phyloP scores from a whole-genome alignment of 2,113 vertebrate genomes.

The Coreoperca whiteheadi region DNA sequence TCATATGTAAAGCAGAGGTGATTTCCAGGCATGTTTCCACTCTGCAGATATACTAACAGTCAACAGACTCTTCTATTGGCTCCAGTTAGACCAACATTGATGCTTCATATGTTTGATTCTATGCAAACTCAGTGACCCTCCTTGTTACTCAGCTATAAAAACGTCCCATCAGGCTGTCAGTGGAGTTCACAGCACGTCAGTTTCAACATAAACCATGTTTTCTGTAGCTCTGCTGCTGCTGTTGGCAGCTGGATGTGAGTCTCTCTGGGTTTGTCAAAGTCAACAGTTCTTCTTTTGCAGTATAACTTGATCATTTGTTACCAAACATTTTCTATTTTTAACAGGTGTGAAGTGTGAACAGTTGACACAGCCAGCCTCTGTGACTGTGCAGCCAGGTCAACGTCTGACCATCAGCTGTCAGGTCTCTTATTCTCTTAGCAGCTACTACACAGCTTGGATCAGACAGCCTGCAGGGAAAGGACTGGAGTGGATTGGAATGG shows the following conservation, averaged over 20 bases:
- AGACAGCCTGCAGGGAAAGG: constrained; percentile 61
- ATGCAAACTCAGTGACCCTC: too few species aligned
- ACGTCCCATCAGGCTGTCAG: constrained; percentile 4
- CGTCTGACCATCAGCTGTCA: constrained; percentile 25
- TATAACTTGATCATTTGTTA: too few species aligned
- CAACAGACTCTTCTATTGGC: neutral
- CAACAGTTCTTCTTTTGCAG: too few species aligned
- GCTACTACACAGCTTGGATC: constrained; percentile 33
- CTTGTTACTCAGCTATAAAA: too few species aligned
- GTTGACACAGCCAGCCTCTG: constrained; percentile 19
- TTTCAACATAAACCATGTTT: constrained; percentile 33
- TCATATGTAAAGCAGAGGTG: too few species aligned
- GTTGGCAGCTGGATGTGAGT: constrained; percentile 58
- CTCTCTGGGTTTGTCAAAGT: too few species aligned
- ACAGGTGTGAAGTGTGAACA: constrained; percentile 29
- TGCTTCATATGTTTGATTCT: neutral
- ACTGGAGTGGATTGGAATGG: too few species aligned
- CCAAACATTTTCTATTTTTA: too few species aligned
- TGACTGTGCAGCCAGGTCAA: constrained; percentile 49
- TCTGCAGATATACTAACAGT: neutral
- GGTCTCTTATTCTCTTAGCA: too few species aligned
- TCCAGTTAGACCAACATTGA: neutral
- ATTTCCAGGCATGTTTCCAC: neutral
- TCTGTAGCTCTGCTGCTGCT: constrained; percentile 44
- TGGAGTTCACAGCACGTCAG: constrained; percentile 1